phyloP scores from a whole-genome alignment of 2,797 vertebrate species.

The Melanotaenia pygmaea region DNA sequence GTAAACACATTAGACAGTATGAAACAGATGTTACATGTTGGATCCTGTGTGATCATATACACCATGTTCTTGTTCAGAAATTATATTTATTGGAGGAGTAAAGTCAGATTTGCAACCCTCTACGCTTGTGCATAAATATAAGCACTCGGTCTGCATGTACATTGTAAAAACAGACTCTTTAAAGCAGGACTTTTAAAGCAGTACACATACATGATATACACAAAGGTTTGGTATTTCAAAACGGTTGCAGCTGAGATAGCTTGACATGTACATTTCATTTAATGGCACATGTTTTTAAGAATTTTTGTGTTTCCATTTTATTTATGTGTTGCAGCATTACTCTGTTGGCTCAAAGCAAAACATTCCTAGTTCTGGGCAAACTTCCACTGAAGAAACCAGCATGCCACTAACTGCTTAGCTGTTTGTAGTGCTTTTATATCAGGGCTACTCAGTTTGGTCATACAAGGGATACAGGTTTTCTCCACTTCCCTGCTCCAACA shows the following conservation, averaged over 20 bases:
- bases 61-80: neutral
- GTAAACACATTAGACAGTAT: neutral
- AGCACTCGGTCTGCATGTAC: too few relatives aligned
- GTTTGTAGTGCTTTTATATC: slow-evolving; percentile 19
- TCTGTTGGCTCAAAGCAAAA: slow-evolving; percentile 38
- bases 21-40: neutral
- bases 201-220: neutral
- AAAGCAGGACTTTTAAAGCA: neutral
- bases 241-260: slow-evolving; percentile 3
- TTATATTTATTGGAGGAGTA: neutral
- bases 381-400: slow-evolving; percentile 33
- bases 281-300: neutral
- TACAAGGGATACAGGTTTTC: too few relatives aligned
- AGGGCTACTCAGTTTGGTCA: neutral
- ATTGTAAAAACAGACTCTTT: neutral
- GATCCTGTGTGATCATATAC: neutral
- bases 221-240: neutral
- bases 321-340: slow-evolving; percentile 6
- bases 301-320: slow-evolving; percentile 17
- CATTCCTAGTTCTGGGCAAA: slow-evolving; percentile 15
- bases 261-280: slow-evolving; percentile 11
- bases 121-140: too few relatives aligned
- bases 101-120: too few relatives aligned
- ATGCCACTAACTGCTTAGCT: slow-evolving; percentile 34
- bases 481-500: too few relatives aligned